Conservation (phyloP, 2,888 invertebrate genomes). For the Eupithecia abbreviata region DNA sequence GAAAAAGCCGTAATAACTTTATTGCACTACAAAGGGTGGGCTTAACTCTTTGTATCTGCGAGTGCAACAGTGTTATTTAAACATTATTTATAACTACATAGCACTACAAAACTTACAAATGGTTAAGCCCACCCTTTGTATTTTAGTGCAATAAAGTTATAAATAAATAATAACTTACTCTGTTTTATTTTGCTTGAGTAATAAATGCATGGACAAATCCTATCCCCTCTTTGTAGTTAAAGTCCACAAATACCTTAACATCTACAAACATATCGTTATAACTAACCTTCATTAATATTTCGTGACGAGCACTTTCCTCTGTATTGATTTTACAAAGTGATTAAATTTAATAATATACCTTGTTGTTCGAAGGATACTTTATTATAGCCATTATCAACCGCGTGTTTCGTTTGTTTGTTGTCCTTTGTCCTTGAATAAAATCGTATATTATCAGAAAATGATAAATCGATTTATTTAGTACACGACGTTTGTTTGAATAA, state of each 20-base stretch:
- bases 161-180: too few species aligned
- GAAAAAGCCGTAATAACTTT: too few species aligned
- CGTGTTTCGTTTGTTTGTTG: not conserved
- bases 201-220: not conserved
- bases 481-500: not conserved
- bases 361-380: not conserved
- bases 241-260: not conserved
- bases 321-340: slow-evolving; percentile 4
- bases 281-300: not conserved
- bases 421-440: not conserved
- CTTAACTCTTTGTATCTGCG: too few species aligned
- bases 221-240: not conserved
- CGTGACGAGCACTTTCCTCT: not conserved
- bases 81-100: too few species aligned
- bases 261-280: not conserved
- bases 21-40: too few species aligned
- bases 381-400: not conserved
- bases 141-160: too few species aligned
- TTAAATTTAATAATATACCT: not conserved
- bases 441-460: not conserved
- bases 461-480: not conserved
- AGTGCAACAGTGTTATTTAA: too few species aligned
- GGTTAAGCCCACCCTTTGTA: too few species aligned
- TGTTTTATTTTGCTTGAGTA: too few species aligned
- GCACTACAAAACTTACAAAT: too few species aligned